Percentiles rank a stretch among this genome's conserved stretches.
phyloP scores from a whole-genome alignment of 2,888 invertebrate genomes.

The Drosophila fulvimacula region DNA sequence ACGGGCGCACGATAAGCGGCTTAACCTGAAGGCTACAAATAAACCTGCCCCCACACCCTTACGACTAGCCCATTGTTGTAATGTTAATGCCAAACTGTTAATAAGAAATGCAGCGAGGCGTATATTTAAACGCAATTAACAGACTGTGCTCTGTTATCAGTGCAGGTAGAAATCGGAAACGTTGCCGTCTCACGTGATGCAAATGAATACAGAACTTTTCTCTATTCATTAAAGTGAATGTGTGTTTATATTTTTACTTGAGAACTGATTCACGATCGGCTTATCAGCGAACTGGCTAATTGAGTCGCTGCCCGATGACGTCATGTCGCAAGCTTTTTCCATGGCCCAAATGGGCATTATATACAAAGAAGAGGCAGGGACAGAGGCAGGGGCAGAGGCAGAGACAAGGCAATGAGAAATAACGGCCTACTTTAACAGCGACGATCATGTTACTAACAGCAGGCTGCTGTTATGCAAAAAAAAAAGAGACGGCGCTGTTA shows the following conservation, averaged over 20 bases:
- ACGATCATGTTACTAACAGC: conserved; percentile 35
- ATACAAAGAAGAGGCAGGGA: neutral
- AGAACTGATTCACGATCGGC: conserved; percentile 36
- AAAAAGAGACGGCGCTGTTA: conserved; percentile 31
- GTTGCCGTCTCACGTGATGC: conserved; percentile 19
- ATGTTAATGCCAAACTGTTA: conserved; percentile 23
- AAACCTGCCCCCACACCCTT: neutral
- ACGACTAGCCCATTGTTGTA: conserved; percentile 11
- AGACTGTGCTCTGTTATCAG: conserved; percentile 6
- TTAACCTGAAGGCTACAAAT: conserved; percentile 49
- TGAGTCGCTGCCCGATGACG: conserved; percentile 30
- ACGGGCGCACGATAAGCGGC: conserved; percentile 58
- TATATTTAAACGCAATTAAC: conserved; percentile 10
- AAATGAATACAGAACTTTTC: neutral
- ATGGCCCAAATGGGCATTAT: conserved; percentile 9
- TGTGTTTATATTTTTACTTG: conserved; percentile 1
- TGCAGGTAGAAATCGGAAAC: neutral
- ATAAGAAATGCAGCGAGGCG: conserved; percentile 17
- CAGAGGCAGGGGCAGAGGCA: neutral
- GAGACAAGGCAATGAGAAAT: neutral
- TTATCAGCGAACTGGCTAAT: conserved; percentile 32
- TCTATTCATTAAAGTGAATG: neutral
- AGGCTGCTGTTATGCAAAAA: conserved; percentile 31
- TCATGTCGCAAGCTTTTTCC: conserved; percentile 23
- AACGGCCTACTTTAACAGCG: conserved; percentile 27